A percentile compares a stretch with the other conserved stretches of the same genome.
phyloP scores from a whole-genome alignment of 35 echinoderm and acorn worm species.

The Ophioderma brevispina region DNA sequence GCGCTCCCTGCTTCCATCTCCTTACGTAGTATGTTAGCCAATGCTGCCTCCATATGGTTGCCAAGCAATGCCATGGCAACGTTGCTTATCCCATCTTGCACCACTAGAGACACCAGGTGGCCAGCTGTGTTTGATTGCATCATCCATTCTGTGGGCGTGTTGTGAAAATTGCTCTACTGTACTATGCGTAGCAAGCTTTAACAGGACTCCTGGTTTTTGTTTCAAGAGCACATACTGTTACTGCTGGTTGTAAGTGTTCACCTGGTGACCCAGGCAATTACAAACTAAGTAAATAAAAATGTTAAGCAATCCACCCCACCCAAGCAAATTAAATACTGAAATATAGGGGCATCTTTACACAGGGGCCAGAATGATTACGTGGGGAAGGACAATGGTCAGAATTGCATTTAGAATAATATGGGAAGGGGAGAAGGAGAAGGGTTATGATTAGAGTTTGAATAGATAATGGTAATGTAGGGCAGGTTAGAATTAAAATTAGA shows the following conservation, averaged over 20 bases:
- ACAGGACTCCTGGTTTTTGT: constrained; percentile 44
- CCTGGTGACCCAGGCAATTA: too few relatives aligned
- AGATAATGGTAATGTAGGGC: too few relatives aligned
- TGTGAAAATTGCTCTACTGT: constrained; percentile 26
- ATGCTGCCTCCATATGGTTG: constrained; percentile 47
- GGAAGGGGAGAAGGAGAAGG: too few relatives aligned
- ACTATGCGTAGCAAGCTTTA: constrained; percentile 35
- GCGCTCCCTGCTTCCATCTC: constrained; percentile 3
- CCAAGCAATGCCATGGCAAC: constrained; percentile 42
- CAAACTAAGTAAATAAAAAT: too few relatives aligned
- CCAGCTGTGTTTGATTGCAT: constrained; percentile 23
- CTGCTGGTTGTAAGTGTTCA: constrained; percentile 12
- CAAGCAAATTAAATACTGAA: too few relatives aligned
- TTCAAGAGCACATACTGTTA: constrained; percentile 40
- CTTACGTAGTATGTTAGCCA: neutral
- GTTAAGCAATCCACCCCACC: too few relatives aligned
- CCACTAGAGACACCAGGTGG: constrained; percentile 60
- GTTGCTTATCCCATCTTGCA: constrained; percentile 26
- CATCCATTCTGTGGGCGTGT: constrained; percentile 28
- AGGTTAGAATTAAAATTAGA: too few relatives aligned
- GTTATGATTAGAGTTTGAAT: too few relatives aligned
- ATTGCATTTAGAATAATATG: too few relatives aligned
- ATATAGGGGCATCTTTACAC: too few relatives aligned
- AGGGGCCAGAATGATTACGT: too few relatives aligned
- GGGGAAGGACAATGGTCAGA: too few relatives aligned